Base-by-base conservation (phyloP, 2,113 vertebrate species). In the Hippocampus barbouri region DNA sequence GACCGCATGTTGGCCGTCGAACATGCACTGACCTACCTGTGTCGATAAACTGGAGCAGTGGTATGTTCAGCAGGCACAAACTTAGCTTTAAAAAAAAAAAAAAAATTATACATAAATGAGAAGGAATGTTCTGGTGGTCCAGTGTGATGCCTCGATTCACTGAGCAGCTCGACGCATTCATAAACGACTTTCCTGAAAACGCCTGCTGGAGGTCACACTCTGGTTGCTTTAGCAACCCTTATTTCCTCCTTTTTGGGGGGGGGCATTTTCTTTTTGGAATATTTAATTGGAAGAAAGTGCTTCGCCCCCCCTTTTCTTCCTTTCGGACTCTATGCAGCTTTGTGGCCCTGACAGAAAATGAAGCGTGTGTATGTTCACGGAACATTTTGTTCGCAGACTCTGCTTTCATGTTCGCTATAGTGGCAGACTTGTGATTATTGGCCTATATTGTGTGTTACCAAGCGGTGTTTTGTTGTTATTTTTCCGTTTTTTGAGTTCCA, bases 221-320 rank as follows among this genome's bases (percentile, higher is more conserved):
- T 57, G 43, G 86, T 90, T 81, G 69, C 84, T 73, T 74, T 83
- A 86, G 86, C 66, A 79, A 82, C 84, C 66, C 77, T 77, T 78
- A 75, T 79, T 79, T 79, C 74, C 21, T 77, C 79, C 80, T 73
- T 74, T 73, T 71, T n/a, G 57, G 4, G 6, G 34, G 34, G 68
- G 38, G 82, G 75, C 79, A 49, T 80, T 84, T 70, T 59, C 25
- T 27, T 25, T 59, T 59, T 59, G 56, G 56, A 61, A 34, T 15
- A 23, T 34, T 61, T 41, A 79, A 79, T 82, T 74, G 73, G 68
- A 72, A 61, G 70, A 82, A 72, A n/a, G 25, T 0, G 38, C 20
- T 40, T 60, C 80, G 66, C 27, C 27, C 77, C 79, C 75, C n/a
- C 71, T 14, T 12, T 57, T 45, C 41, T 30, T 57, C 45, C 53